Evolutionary conservation across 2,888 invertebrate species (phyloP).

Genomic region (Acanthosoma haemorrhoidale): DNA sequence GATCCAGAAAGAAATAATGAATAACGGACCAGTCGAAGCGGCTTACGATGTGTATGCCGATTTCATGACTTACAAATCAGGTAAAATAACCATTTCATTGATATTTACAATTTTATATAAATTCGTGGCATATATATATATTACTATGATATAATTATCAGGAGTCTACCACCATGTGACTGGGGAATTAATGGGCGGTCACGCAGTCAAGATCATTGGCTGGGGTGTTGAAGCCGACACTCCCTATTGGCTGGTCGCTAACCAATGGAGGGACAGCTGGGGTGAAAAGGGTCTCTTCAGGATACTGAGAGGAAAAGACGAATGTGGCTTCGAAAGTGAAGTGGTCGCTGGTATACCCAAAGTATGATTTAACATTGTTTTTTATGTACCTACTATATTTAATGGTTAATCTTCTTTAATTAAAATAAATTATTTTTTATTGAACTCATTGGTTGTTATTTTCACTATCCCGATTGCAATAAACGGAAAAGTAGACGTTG

Average conservation of each 20-base stretch:
- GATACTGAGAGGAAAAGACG: conserved; percentile 71
- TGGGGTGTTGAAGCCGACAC: conserved; percentile 74
- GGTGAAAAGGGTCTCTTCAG: conserved; percentile 83
- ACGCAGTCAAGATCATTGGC: conserved; percentile 40
- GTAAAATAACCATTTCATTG: conserved; percentile 47
- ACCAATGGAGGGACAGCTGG: conserved; percentile 92
- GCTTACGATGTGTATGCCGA: conserved; percentile 84
- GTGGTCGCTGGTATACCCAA: conserved; percentile 49
- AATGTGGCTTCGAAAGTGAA: conserved; percentile 67
- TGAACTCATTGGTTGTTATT: not conserved
- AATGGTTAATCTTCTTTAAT: no score
- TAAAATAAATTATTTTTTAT: not conserved
- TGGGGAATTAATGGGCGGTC: conserved; percentile 58
- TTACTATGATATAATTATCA: conserved; percentile 40
- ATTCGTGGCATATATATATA: not conserved
- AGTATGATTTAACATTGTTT: no score
- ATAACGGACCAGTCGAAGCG: conserved; percentile 83
- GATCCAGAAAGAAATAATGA: conserved; percentile 77
- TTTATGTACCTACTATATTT: no score
- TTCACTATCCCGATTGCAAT: no score
- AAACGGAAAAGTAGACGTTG: no score
- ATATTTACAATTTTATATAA: not conserved
- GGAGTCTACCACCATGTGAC: conserved; percentile 69
- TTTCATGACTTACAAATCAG: conserved; percentile 75
- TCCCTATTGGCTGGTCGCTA: conserved; percentile 84